Evolutionary conservation across 2,113 vertebrate genomes (phyloP), one percentile per base, ranked within the genome.

Genomic region (Corapipo altera): DNA sequence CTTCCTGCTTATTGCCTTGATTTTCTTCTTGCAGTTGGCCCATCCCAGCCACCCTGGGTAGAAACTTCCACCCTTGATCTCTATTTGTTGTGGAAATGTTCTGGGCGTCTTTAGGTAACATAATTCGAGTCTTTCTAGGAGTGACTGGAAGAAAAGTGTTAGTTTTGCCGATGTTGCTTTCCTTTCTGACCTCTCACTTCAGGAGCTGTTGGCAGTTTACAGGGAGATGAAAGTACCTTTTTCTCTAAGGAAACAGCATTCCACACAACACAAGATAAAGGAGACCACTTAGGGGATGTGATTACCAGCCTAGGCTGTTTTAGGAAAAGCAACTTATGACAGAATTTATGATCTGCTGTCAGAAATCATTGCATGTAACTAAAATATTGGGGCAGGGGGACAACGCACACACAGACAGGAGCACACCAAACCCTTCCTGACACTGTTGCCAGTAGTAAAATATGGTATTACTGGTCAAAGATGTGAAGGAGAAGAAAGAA

Each of bases 191-290:
- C 52, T 81, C 64, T 39, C 55, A 5, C 43, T 67, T 48, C 49
- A 41, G 32, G n/a, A 93, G 28, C 16, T 81, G 27, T 48, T 57
- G 67, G 27, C 33, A 37, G 37, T 18, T 78, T 85, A n/a, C 1
- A 1, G 35, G 37, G 12, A 59, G 16, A 15, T 0, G 0, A 12
- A 49, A 39, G 52, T 12, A 15, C 5, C 8, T 0, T 26, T 35
- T 72, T 48, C 37, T 32, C n/a, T 43, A 22, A 5, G 12, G 44
- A 65, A 93, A 35, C 6, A 4, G 11, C 5, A 0, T 69, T 86
- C 37, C 19, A 35, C 23, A 26, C 12, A 61, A 43, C 5, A 24
- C 1, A 33, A 48, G 65, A 28, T 44, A 32, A 84, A 59, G 16
- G 27, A 78, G 82, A 49, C 5, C 5, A 27, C 74, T 35, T 39